Evolutionary conservation across 2,113 vertebrate species (phyloP).

Genomic region (Dascyllus trimaculatus): DNA sequence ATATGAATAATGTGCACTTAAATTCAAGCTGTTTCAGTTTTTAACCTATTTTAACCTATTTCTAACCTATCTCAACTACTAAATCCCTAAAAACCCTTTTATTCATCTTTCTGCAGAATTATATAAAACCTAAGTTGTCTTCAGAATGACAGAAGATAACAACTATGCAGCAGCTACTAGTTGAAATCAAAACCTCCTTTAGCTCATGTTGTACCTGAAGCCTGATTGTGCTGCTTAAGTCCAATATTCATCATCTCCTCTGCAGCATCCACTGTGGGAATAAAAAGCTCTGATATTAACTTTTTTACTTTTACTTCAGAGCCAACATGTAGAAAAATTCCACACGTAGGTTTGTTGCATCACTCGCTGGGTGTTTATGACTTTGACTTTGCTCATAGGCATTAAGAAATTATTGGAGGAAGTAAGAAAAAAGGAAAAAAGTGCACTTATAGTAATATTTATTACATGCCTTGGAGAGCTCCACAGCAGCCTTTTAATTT

Average conservation of each 20-base stretch:
- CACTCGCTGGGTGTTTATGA: conserved; percentile 32
- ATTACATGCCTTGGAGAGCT: not conserved
- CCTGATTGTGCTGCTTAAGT: conserved; percentile 13
- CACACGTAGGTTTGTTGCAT: conserved; percentile 28
- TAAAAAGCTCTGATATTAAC: conserved; percentile 9
- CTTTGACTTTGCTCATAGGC: conserved; percentile 33
- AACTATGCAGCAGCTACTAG: not conserved
- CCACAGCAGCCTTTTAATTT: conserved; percentile 4
- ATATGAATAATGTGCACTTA: too few species aligned
- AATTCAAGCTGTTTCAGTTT: too few species aligned
- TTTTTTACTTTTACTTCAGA: conserved; percentile 18
- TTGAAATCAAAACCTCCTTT: not conserved
- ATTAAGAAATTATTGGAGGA: conserved; percentile 37
- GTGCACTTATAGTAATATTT: conserved; percentile 28
- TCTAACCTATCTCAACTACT: not conserved
- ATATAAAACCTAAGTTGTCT: not conserved
- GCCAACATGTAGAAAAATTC: conserved; percentile 28
- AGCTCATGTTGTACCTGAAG: not conserved
- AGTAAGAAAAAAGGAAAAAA: not conserved
- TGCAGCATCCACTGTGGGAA: conserved; percentile 4
- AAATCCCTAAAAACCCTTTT: not conserved
- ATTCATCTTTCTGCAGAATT: not conserved
- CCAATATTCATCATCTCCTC: conserved; percentile 23
- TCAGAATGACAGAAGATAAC: not conserved
- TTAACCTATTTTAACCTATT: too few species aligned